Percentiles rank a stretch among this genome's conserved stretches.
Conservation (phyloP, 2,113 vertebrate species). For the Saguinus midas region DNA sequence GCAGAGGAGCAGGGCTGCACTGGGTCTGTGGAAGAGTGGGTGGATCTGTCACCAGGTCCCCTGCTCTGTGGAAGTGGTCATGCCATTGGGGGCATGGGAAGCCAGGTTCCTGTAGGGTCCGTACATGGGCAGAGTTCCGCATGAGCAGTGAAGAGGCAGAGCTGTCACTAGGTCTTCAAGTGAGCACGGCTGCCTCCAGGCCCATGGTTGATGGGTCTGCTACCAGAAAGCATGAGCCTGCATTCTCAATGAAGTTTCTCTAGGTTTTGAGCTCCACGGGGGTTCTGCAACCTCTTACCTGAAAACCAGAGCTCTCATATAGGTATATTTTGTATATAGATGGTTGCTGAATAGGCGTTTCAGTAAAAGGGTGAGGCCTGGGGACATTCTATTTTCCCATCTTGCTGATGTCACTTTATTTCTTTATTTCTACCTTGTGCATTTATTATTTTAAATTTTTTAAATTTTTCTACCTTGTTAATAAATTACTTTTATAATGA, state of each 20-base stretch:
- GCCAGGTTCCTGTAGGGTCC: not conserved
- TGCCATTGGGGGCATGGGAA: not conserved
- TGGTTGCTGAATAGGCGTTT: not conserved
- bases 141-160: not conserved
- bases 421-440: not conserved
- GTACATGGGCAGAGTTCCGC: not conserved
- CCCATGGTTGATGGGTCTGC: not conserved
- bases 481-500: not conserved
- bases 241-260: not conserved
- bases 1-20: not conserved
- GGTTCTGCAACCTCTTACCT: not conserved
- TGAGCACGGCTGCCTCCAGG: not conserved
- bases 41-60: not conserved
- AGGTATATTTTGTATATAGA: not conserved
- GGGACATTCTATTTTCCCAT: not conserved
- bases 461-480: constrained; percentile 9
- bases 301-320: not conserved
- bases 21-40: not conserved
- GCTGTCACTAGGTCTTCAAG: not conserved
- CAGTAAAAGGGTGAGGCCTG: not conserved
- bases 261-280: not conserved
- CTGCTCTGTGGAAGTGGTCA: not conserved
- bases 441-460: not conserved
- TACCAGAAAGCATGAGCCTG: not conserved
- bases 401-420: not conserved